A percentile compares a stretch with the other conserved stretches of the same genome.
phyloP scores from a whole-genome alignment of 2,888 invertebrate genomes.

The Euspilapteryx auroguttella region DNA sequence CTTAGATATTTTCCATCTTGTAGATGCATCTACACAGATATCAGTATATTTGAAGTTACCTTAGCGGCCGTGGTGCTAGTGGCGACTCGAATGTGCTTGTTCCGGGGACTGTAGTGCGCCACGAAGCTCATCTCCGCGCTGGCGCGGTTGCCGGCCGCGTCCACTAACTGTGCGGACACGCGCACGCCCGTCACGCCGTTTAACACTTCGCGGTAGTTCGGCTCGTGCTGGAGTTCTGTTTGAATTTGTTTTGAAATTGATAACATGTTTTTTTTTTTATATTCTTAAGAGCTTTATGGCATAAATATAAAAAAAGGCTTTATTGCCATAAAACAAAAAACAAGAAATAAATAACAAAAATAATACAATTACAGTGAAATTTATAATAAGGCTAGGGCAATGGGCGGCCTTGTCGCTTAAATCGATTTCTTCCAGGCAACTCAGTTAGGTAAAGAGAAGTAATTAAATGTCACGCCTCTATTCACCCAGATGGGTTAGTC shows the following conservation, averaged over 20 bases:
- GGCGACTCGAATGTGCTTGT: conserved; percentile 81
- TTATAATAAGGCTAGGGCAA: no score
- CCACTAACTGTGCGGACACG: conserved; percentile 69
- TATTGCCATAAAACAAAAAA: background rate
- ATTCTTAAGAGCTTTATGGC: background rate
- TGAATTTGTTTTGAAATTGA: conserved; percentile 31
- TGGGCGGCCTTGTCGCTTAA: no score
- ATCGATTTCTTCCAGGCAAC: no score
- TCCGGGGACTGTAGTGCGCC: conserved; percentile 78
- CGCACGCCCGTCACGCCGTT: conserved; percentile 69
- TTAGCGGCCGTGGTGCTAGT: conserved; percentile 82
- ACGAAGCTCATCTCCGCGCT: conserved; percentile 71
- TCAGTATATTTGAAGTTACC: conserved; percentile 30
- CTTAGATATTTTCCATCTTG: no score
- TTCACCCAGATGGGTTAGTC: no score
- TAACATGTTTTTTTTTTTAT: background rate
- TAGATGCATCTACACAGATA: no score
- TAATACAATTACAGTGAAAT: no score
- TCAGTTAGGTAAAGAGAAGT: no score
- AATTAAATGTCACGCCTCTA: no score
- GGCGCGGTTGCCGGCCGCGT: conserved; percentile 68
- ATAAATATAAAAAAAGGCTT: background rate
- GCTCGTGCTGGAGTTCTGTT: conserved; percentile 53
- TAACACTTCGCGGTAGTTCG: conserved; percentile 63
- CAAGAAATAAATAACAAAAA: background rate